Evolutionary conservation across 1,140 invertebrate species (phyloP).

Genomic region (Chlorops oryzae): DNA sequence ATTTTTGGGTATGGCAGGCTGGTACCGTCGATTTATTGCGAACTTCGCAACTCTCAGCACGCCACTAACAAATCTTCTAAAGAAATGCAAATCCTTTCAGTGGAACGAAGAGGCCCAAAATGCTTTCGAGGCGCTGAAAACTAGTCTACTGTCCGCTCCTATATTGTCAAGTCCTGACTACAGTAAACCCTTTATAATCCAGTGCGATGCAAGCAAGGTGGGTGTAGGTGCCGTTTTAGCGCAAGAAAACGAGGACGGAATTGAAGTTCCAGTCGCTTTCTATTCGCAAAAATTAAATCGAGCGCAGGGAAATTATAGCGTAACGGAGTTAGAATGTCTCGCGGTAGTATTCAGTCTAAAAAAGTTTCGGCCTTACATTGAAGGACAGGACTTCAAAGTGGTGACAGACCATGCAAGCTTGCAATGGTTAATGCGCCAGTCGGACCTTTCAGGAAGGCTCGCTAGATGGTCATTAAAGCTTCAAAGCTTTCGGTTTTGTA

Average conservation of each 20-base stretch:
- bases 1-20: constrained; percentile 11
- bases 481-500: too few species aligned
- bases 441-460: constrained; percentile 26
- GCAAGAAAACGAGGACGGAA: constrained; percentile 22
- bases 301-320: neutral
- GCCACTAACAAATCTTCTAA: constrained; percentile 7
- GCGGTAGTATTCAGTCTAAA: constrained; percentile 46
- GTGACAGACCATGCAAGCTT: too few species aligned
- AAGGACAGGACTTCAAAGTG: constrained; percentile 20
- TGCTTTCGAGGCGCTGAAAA: constrained; percentile 32
- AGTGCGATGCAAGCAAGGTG: constrained; percentile 37
- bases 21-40: constrained; percentile 4
- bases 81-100: neutral
- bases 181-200: constrained; percentile 29
- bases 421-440: constrained; percentile 24
- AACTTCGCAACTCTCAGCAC: neutral
- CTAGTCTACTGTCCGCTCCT: constrained; percentile 27
- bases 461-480: too few species aligned
- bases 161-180: constrained; percentile 38
- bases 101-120: constrained; percentile 26
- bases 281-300: constrained; percentile 39
- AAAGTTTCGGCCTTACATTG: constrained; percentile 46
- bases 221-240: constrained; percentile 37
- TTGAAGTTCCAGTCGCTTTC: constrained; percentile 31
- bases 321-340: constrained; percentile 25